Base-by-base conservation (phyloP, 2,797 vertebrate genomes). In the Oophaga sylvatica region DNA sequence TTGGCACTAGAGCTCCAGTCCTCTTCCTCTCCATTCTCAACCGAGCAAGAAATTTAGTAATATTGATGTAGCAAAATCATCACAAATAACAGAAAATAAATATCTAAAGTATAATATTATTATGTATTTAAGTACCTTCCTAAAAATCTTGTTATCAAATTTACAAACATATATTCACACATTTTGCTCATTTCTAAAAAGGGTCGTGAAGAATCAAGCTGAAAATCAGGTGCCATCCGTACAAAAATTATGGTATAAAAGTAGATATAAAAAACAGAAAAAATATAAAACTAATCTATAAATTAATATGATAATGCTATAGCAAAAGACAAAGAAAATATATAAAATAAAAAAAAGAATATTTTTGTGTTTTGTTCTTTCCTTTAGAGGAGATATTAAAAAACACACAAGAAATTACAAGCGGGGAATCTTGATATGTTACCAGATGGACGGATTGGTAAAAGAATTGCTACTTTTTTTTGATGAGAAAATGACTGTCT, bases 381-480 rank as follows among this genome's bases (percentile, higher is more conserved):
- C 13, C 45, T 78, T 56, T 63, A 29, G 76, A 80, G 76, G 15
- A 57, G 17, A 88, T 83, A 84, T 17, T 83, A 62, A 45, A 73
- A 41, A 41, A 67, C 70, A 79, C 87, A 87, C 84, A 90, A 88
- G 62, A 90, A 90, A 84, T 90, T 81, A 0, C 91, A 87, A 90
- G 87, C 85, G 81, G 87, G 90, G 80, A 89, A 89, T 90, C 91
- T 89, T 90, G 91, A 92, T 90, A 75, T 88, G 91, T 90, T 86
- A 90, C 86, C 90, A 91, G 90, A 80, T 90, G 88, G 90, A 89
- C 85, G 8, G 90, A 60, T 57, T 81, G 83, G 85, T 77, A 89
- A 91, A 86, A 87, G 84, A 86, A 56, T 77, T 90, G 91, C 82
- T 88, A 77, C 91, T 78, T 68, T 85, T 83, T 26, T 89, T 91